phyloP scores from a whole-genome alignment of 2,888 invertebrate genomes.

The Ormia ochracea region DNA sequence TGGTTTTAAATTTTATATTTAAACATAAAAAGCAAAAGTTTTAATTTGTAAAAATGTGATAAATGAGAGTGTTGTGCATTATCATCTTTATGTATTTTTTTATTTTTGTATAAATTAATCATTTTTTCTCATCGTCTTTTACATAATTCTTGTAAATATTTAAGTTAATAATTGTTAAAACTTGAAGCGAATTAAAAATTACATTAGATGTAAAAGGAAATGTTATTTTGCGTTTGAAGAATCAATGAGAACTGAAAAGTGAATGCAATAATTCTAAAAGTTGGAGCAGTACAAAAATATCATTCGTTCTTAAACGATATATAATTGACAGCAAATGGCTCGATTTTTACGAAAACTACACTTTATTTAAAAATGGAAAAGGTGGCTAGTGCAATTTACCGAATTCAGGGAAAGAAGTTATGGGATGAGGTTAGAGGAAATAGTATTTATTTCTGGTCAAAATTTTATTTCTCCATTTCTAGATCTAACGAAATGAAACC shows the following conservation, averaged over 20 bases:
- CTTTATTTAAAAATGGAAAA: no score
- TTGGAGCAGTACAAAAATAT: no score
- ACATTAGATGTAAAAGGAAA: constrained; percentile 30
- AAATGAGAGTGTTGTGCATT: constrained; percentile 62
- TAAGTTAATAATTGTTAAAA: constrained; percentile 64
- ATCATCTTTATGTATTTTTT: constrained; percentile 45
- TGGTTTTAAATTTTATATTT: constrained; percentile 17
- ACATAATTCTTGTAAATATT: constrained; percentile 61
- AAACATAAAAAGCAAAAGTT: constrained; percentile 5
- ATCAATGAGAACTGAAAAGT: background rate
- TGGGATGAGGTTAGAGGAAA: no score
- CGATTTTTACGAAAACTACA: no score
- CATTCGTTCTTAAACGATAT: no score
- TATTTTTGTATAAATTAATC: constrained; percentile 43
- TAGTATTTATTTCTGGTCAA: no score
- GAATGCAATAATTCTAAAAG: no score
- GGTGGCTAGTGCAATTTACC: no score
- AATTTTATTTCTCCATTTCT: no score
- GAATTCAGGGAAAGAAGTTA: no score
- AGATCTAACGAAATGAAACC: no score
- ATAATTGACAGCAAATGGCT: no score
- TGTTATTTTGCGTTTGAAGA: background rate
- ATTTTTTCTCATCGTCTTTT: constrained; percentile 48
- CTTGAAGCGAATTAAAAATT: constrained; percentile 54
- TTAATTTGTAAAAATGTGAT: constrained; percentile 59